These are phyloP conservation scores for Drosophila bifasciata DNA, from an alignment of 1,140 invertebrate genomes.

Conservation along the genomic window DNA sequence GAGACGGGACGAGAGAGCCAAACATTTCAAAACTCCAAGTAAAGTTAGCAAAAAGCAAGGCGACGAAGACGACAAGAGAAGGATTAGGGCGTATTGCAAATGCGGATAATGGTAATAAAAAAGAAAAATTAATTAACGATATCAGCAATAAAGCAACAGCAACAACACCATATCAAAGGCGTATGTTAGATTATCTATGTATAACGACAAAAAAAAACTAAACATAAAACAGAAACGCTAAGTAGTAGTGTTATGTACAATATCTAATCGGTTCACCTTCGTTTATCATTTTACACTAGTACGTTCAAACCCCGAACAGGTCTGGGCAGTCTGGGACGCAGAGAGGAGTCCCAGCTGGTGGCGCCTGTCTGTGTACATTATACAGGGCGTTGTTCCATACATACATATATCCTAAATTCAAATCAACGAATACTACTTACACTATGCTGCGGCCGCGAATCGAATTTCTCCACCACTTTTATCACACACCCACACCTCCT, in stretches of 20 bases:
- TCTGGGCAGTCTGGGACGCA: constrained; percentile 13
- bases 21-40: constrained; percentile 79
- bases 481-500: no score
- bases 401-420: constrained; percentile 56
- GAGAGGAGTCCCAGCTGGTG: constrained; percentile 32
- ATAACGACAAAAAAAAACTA: constrained; percentile 48
- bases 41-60: constrained; percentile 68
- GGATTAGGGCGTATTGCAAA: constrained; percentile 50
- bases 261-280: constrained; percentile 48
- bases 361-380: constrained; percentile 28
- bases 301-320: constrained; percentile 14
- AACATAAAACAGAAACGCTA: constrained; percentile 31
- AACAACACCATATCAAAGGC: constrained; percentile 83
- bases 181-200: constrained; percentile 77
- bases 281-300: constrained; percentile 38
- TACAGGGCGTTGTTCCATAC: constrained; percentile 47
- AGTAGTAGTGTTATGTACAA: constrained; percentile 39
- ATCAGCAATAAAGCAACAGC: constrained; percentile 83
- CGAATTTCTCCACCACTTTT: constrained; percentile 41
- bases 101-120: constrained; percentile 40
- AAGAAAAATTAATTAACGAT: constrained; percentile 60
- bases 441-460: constrained; percentile 46
- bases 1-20: no score
- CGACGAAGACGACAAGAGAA: constrained; percentile 36
- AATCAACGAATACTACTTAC: constrained; percentile 70